phyloP scores from a whole-genome alignment of 37 sponge, comb jelly and placozoan genomes.

The Amphimedon queenslandica region DNA sequence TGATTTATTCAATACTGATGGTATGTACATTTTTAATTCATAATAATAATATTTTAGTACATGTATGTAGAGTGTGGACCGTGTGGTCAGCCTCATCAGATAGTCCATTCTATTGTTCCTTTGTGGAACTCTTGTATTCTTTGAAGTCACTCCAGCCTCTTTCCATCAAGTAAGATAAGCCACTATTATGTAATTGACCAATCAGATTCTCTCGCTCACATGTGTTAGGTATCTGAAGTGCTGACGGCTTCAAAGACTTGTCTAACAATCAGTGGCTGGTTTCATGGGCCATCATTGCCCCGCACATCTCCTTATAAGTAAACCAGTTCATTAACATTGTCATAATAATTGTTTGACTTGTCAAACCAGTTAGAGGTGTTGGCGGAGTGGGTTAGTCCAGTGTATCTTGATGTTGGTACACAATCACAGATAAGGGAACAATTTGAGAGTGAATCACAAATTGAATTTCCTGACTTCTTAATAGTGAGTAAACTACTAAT shows the following conservation, averaged over 20 bases:
- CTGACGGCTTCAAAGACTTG: conserved; percentile 49
- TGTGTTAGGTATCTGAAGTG: conserved; percentile 80
- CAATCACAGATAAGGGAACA: conserved; percentile 62
- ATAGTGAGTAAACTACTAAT: conserved; percentile 58
- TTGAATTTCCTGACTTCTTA: conserved; percentile 73
- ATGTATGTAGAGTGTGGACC: not conserved
- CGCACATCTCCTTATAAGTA: conserved; percentile 17
- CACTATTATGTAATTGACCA: not conserved
- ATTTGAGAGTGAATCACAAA: conserved; percentile 80
- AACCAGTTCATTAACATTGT: conserved; percentile 5
- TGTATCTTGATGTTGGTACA: conserved; percentile 72
- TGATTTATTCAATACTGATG: too few relatives aligned
- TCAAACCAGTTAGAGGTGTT: conserved; percentile 59
- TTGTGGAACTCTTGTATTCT: conserved; percentile 78
- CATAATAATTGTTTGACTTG: not conserved
- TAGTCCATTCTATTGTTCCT: conserved; percentile 24
- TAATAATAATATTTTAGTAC: too few relatives aligned
- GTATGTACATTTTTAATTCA: too few relatives aligned
- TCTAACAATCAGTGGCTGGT: conserved; percentile 88
- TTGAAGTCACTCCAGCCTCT: conserved; percentile 66
- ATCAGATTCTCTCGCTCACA: not conserved
- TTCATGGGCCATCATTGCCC: conserved; percentile 65
- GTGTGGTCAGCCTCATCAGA: not conserved
- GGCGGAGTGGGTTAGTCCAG: conserved; percentile 81
- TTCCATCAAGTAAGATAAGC: not conserved